Evolutionary conservation across 2,888 invertebrate genomes (phyloP).

Genomic region (Pedicia rivosa): DNA sequence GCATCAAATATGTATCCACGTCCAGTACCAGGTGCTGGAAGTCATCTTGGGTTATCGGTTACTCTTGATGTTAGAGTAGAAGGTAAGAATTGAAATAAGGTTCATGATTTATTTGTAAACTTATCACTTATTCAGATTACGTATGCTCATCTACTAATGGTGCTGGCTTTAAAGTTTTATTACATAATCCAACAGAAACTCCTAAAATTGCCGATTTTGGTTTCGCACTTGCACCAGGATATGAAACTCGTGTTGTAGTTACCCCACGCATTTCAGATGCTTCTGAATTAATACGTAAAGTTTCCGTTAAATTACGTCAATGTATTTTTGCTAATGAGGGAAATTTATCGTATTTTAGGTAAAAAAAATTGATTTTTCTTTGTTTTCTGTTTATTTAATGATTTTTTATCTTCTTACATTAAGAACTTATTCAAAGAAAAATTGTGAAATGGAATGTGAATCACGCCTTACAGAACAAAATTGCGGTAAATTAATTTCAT

Average conservation of each 20-base stretch:
- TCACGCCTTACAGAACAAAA: constrained; percentile 43
- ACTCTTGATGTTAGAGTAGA: constrained; percentile 51
- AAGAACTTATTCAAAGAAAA: constrained; percentile 59
- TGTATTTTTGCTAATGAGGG: constrained; percentile 62
- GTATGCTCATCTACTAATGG: constrained; percentile 64
- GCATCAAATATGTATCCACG: constrained; percentile 41
- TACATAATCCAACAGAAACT: constrained; percentile 67
- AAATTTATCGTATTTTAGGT: constrained; percentile 40
- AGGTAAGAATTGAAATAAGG: too few relatives aligned
- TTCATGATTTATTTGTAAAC: too few relatives aligned
- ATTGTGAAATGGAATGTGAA: constrained; percentile 67
- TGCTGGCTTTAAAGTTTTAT: constrained; percentile 35
- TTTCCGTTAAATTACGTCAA: constrained; percentile 43
- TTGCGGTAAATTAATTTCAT: too few relatives aligned
- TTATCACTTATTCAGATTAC: too few relatives aligned
- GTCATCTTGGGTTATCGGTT: constrained; percentile 53
- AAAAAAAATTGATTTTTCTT: not conserved
- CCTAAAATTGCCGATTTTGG: constrained; percentile 65
- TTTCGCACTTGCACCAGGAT: constrained; percentile 52
- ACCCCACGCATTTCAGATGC: constrained; percentile 50
- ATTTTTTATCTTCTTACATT: too few relatives aligned
- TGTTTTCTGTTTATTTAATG: too few relatives aligned
- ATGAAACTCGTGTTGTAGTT: constrained; percentile 52
- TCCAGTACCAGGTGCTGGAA: constrained; percentile 43
- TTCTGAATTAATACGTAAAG: constrained; percentile 35